A percentile compares a stretch with the other conserved stretches of the same genome.
These are phyloP conservation scores for Caerostris darwini DNA, from an alignment of 1,140 invertebrate species.

Conservation along the genomic window DNA sequence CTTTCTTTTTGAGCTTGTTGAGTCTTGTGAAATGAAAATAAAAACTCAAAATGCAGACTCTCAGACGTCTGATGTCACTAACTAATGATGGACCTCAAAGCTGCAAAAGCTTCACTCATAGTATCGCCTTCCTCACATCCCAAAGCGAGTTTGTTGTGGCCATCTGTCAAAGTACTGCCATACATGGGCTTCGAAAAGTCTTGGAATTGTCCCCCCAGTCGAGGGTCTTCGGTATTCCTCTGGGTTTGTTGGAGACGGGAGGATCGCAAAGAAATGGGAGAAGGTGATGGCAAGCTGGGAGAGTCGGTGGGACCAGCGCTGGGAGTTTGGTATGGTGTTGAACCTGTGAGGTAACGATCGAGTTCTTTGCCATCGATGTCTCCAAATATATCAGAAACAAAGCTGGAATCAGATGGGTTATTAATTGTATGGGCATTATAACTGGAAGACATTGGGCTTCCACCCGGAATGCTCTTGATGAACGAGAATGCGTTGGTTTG, in stretches of 20 bases:
- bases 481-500: neutral
- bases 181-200: slow-evolving; percentile 57
- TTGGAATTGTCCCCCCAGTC: slow-evolving; percentile 37
- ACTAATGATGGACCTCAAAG: slow-evolving; percentile 71
- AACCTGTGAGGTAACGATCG: slow-evolving; percentile 69
- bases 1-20: neutral
- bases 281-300: neutral
- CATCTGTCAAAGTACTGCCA: slow-evolving; percentile 33
- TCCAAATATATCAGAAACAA: slow-evolving; percentile 61
- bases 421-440: neutral
- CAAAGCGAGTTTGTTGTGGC: slow-evolving; percentile 38
- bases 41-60: neutral
- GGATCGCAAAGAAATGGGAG: neutral
- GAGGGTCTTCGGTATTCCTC: slow-evolving; percentile 21
- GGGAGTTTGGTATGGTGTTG: neutral
- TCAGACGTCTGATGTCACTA: neutral
- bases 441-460: neutral
- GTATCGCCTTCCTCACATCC: slow-evolving; percentile 53
- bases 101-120: slow-evolving; percentile 71
- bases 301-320: neutral
- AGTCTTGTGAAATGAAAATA: neutral
- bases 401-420: slow-evolving; percentile 7
- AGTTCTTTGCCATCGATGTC: slow-evolving; percentile 74
- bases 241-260: neutral
- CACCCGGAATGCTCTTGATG: neutral